Evolutionary conservation across 2,888 invertebrate species (phyloP).

Genomic region (Paralinhomoeus sp.): DNA sequence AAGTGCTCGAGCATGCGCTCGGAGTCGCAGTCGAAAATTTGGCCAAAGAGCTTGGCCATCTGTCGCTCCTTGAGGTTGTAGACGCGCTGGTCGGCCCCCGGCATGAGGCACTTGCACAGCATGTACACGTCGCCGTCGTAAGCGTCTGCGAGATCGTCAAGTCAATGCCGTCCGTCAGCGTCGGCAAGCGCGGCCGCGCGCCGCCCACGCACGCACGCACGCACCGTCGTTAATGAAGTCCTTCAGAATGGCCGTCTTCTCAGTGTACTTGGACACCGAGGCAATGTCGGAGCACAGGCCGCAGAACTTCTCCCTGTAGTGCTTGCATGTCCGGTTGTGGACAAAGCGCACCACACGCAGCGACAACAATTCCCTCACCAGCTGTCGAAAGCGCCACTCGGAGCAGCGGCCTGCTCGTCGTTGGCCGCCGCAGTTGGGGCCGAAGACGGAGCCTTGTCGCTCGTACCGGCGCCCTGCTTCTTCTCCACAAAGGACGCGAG

Average conservation of each 20-base stretch:
- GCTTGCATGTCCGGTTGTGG: too few species aligned
- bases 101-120: conserved; percentile 59
- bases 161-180: neutral
- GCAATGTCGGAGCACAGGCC: conserved; percentile 12
- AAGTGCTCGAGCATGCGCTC: conserved; percentile 61
- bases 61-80: conserved; percentile 82
- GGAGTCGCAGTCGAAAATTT: conserved; percentile 47
- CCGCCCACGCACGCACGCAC: neutral
- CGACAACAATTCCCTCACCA: too few species aligned
- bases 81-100: conserved; percentile 54
- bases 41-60: conserved; percentile 58
- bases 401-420: too few species aligned
- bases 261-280: conserved; percentile 6
- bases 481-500: too few species aligned
- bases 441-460: too few species aligned
- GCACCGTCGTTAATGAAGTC: conserved; percentile 9
- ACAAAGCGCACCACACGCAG: too few species aligned
- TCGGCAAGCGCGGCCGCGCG: too few species aligned
- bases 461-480: too few species aligned
- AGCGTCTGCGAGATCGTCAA: neutral
- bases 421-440: too few species aligned
- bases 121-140: conserved; percentile 26
- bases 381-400: too few species aligned
- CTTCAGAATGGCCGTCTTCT: conserved; percentile 9
- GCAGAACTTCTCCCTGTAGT: conserved; percentile 8